Percentiles rank a stretch among this genome's conserved stretches.
phyloP scores from a whole-genome alignment of 2,113 vertebrate genomes.

The Pedionomus torquatus region DNA sequence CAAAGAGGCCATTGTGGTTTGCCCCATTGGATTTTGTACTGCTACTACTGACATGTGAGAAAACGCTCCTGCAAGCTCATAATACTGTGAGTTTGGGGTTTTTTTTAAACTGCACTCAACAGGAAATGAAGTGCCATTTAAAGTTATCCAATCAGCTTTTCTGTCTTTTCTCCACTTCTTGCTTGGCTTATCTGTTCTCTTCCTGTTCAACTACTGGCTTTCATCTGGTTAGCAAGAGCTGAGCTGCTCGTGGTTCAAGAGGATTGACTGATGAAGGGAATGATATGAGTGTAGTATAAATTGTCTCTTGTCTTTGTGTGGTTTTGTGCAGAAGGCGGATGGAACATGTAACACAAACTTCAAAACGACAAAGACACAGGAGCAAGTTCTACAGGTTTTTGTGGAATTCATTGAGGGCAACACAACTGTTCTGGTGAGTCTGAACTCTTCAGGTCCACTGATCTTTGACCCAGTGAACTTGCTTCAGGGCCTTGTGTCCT shows the following conservation, averaged over 20 bases:
- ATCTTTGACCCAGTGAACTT: neutral
- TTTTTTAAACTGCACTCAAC: neutral
- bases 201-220: neutral
- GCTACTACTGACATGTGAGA: neutral
- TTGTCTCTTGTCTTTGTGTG: neutral
- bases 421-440: conserved; percentile 84
- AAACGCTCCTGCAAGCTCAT: neutral
- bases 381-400: conserved; percentile 89
- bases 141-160: conserved; percentile 2
- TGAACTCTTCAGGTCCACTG: neutral
- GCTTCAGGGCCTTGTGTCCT: neutral
- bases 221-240: neutral
- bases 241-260: neutral
- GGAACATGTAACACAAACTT: conserved; percentile 94
- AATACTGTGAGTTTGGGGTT: neutral
- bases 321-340: conserved; percentile 85
- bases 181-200: conserved; percentile 8
- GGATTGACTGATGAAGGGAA: neutral
- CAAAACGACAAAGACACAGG: conserved; percentile 90
- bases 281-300: neutral
- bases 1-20: neutral
- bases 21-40: neutral
- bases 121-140: conserved; percentile 9
- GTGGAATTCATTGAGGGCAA: conserved; percentile 89
- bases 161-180: neutral